phyloP scores from a whole-genome alignment of 2,888 invertebrate genomes.

The Arctia plantaginis region DNA sequence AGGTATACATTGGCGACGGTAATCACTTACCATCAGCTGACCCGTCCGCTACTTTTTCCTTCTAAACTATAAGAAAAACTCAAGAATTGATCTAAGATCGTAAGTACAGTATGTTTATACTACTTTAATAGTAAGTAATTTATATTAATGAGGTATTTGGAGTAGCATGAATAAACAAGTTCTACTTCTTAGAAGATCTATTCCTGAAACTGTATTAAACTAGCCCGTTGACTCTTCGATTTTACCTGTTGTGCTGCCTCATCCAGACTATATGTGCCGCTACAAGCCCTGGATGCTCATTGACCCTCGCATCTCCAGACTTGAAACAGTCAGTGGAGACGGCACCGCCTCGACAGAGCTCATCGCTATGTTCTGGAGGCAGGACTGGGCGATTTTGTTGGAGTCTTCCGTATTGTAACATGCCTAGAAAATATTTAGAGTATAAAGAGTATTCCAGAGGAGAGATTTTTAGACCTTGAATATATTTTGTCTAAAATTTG shows the following conservation, averaged over 20 bases:
- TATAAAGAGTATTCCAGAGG: not conserved
- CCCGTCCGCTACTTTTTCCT: too few relatives aligned
- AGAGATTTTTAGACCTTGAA: not conserved
- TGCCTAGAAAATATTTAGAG: conserved; percentile 56
- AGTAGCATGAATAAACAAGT: too few relatives aligned
- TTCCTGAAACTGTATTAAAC: not conserved
- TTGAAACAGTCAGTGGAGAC: conserved; percentile 91
- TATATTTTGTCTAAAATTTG: not conserved
- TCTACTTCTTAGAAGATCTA: not conserved
- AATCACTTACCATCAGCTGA: too few relatives aligned
- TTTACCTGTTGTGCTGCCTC: conserved; percentile 89
- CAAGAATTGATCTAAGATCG: too few relatives aligned
- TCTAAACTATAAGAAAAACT: too few relatives aligned
- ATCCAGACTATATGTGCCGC: conserved; percentile 92
- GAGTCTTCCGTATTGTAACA: conserved; percentile 89
- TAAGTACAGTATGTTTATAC: too few relatives aligned
- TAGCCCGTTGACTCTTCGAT: not conserved
- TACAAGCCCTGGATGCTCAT: conserved; percentile 93
- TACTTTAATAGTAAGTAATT: too few relatives aligned
- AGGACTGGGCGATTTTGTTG: conserved; percentile 87
- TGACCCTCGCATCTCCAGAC: conserved; percentile 92
- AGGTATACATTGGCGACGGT: too few relatives aligned
- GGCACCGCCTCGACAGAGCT: conserved; percentile 90
- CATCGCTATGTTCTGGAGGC: conserved; percentile 87
- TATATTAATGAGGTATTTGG: too few relatives aligned